Conservation (phyloP, 2,888 invertebrate genomes). For the Syrista parreyssii region DNA sequence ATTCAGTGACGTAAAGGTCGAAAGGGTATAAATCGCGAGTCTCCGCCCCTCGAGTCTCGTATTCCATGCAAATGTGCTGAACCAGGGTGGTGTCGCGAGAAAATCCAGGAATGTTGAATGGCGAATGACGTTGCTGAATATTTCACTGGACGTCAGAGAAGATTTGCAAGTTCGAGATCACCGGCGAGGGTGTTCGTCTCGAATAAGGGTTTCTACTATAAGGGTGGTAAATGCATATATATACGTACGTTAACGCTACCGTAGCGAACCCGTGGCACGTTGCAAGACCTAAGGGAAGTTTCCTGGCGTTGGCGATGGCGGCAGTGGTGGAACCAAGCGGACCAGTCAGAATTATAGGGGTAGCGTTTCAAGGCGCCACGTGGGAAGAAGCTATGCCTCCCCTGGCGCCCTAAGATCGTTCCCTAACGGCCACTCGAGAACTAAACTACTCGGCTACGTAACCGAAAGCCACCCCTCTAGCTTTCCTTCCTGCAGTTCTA, state of each 20-base stretch:
- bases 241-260: not conserved
- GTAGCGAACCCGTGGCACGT: not conserved
- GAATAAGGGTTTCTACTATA: not conserved
- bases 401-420: constrained; percentile 61
- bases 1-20: not conserved
- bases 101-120: not conserved
- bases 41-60: not conserved
- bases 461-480: constrained; percentile 31
- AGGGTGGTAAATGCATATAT: not conserved
- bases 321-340: constrained; percentile 40
- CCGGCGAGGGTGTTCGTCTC: not conserved
- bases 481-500: not conserved
- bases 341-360: constrained; percentile 55
- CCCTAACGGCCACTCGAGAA: constrained; percentile 62
- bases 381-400: constrained; percentile 64
- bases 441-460: constrained; percentile 59
- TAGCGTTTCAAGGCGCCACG: constrained; percentile 56
- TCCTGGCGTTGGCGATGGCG: constrained; percentile 18
- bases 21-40: not conserved
- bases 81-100: not conserved
- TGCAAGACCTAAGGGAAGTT: not conserved
- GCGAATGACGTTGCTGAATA: not conserved
- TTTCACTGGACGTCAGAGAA: not conserved
- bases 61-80: not conserved
- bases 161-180: not conserved